Evolutionary conservation across 2,888 invertebrate species (phyloP).

Genomic region (Mellilla xanthometata): DNA sequence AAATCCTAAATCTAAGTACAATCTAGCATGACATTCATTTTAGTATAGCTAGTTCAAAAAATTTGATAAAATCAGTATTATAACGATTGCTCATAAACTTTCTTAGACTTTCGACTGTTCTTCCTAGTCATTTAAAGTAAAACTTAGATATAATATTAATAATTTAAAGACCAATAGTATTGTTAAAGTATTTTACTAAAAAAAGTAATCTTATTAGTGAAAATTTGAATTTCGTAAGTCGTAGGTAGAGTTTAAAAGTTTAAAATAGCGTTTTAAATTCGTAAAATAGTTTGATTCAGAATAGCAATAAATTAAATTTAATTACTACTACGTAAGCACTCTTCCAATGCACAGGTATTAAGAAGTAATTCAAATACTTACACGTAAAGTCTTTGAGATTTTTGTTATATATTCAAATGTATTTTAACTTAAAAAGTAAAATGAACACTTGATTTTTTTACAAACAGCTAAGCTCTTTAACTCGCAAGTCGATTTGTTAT

Average conservation of each 20-base stretch:
- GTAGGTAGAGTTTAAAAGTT: conserved; percentile 55
- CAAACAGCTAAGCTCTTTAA: too few relatives aligned
- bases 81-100: conserved; percentile 63
- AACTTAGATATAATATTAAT: conserved; percentile 37
- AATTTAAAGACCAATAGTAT: conserved; percentile 77
- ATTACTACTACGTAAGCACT: conserved; percentile 53
- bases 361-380: neutral
- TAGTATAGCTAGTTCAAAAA: conserved; percentile 24
- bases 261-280: conserved; percentile 55
- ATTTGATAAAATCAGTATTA: conserved; percentile 33
- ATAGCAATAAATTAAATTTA: conserved; percentile 64
- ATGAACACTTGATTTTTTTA: too few relatives aligned
- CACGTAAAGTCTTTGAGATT: conserved; percentile 16
- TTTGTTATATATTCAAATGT: too few relatives aligned
- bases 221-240: conserved; percentile 52
- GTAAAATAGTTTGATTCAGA: conserved; percentile 38
- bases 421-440: too few relatives aligned
- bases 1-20: conserved; percentile 6
- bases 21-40: conserved; percentile 10
- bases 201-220: conserved; percentile 52
- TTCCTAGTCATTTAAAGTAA: conserved; percentile 63
- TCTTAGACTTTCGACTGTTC: conserved; percentile 46
- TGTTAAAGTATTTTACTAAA: conserved; percentile 69
- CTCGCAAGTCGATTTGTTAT: too few relatives aligned
- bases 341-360: conserved; percentile 47